Evolutionary conservation across 2,888 invertebrate species (phyloP).

Genomic region (Lymantria monacha): DNA sequence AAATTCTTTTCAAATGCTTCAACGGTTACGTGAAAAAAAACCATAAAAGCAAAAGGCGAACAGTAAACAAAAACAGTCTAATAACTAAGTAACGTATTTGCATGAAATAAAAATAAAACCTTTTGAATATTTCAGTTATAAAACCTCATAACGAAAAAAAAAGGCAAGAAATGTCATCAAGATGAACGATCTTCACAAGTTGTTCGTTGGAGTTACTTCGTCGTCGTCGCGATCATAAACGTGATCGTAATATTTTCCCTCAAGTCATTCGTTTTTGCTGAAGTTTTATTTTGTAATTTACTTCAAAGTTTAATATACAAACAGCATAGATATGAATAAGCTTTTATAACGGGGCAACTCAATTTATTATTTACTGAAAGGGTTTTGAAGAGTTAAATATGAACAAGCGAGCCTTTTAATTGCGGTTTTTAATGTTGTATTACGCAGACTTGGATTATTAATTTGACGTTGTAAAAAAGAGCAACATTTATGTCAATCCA

Average conservation of each 20-base stretch:
- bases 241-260: slow-evolving; percentile 54
- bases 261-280: slow-evolving; percentile 43
- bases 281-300: slow-evolving; percentile 55
- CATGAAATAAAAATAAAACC: slow-evolving; percentile 26
- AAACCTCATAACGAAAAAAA: slow-evolving; percentile 45
- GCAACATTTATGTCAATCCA: too few species aligned
- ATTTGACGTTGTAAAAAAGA: too few species aligned
- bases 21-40: background rate
- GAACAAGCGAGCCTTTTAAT: background rate
- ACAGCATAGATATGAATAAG: slow-evolving; percentile 26
- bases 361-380: slow-evolving; percentile 14
- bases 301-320: slow-evolving; percentile 32
- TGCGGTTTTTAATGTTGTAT: too few species aligned
- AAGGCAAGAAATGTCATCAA: slow-evolving; percentile 39
- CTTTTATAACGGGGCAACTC: slow-evolving; percentile 10
- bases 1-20: background rate
- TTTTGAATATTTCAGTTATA: slow-evolving; percentile 29
- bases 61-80: slow-evolving; percentile 21
- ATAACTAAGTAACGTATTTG: slow-evolving; percentile 22
- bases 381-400: slow-evolving; percentile 4
- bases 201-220: slow-evolving; percentile 59
- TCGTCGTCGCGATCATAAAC: slow-evolving; percentile 50
- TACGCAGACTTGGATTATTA: too few species aligned
- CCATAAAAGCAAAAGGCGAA: slow-evolving; percentile 2
- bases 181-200: slow-evolving; percentile 52